Conservation (phyloP, 2,888 invertebrate genomes). For the Nomada flava region DNA sequence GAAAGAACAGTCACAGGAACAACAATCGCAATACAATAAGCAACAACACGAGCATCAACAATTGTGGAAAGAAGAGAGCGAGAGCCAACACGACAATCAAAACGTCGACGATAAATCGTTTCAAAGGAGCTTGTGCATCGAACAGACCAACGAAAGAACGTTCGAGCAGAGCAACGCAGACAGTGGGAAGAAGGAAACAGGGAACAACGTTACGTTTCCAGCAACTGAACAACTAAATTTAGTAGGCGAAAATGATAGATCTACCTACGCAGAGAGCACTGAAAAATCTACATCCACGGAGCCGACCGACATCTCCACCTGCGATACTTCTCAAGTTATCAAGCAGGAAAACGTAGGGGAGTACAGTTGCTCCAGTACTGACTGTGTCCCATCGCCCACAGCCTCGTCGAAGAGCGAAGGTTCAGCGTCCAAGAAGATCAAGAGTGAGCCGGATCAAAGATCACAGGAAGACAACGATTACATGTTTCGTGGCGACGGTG, state of each 20-base stretch:
- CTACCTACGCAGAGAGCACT: conserved; percentile 27
- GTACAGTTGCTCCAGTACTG: conserved; percentile 70
- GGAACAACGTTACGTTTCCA: conserved; percentile 60
- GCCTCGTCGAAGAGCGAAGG: conserved; percentile 59
- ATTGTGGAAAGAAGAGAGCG: conserved; percentile 48
- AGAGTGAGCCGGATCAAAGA: conserved; percentile 76
- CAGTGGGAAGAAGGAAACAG: conserved; percentile 55
- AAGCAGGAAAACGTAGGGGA: conserved; percentile 76
- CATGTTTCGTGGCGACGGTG: conserved; percentile 89
- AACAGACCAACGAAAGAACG: conserved; percentile 35
- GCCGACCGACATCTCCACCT: conserved; percentile 50
- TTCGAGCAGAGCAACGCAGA: conserved; percentile 49
- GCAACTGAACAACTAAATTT: conserved; percentile 52
- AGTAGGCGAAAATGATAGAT: conserved; percentile 38
- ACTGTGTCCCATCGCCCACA: conserved; percentile 45
- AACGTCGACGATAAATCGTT: conserved; percentile 79
- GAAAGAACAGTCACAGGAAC: conserved; percentile 50
- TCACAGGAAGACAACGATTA: conserved; percentile 67
- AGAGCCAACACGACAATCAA: conserved; percentile 64
- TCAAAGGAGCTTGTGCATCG: conserved; percentile 73
- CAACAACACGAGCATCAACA: conserved; percentile 33
- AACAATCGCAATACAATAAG: conserved; percentile 24
- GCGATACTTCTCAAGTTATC: conserved; percentile 71
- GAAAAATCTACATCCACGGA: conserved; percentile 37
- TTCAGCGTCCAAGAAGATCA: conserved; percentile 69